phyloP scores from a whole-genome alignment of 64 coral and sea anemone genomes.

The Montipora foliosa region DNA sequence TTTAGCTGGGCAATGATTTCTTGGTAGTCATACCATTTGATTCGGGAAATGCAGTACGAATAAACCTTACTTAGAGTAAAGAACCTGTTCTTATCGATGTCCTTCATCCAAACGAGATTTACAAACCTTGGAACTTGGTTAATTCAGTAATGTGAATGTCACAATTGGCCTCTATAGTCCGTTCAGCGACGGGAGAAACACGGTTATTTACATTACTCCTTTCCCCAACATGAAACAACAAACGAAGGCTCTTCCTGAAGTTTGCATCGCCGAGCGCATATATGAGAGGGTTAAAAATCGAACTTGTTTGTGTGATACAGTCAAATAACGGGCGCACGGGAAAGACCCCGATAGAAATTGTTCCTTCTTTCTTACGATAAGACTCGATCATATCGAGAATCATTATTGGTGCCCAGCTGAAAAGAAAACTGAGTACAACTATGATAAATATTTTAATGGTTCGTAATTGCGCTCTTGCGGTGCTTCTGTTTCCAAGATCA shows the following conservation, averaged over 20 bases:
- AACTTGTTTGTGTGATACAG: slow-evolving; percentile 44
- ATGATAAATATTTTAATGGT: slow-evolving; percentile 3
- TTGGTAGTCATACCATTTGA: no score
- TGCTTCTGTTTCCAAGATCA: background rate
- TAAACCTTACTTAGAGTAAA: background rate
- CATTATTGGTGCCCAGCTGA: slow-evolving; percentile 66
- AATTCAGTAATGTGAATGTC: background rate
- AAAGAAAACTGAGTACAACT: slow-evolving; percentile 29
- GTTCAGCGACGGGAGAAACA: background rate
- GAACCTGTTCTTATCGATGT: background rate
- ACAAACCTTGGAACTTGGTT: background rate
- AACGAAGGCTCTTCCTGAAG: slow-evolving; percentile 18
- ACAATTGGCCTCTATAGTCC: background rate
- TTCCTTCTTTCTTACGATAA: background rate
- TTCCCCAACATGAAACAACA: background rate
- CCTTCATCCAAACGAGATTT: background rate
- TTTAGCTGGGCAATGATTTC: no score
- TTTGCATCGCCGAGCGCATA: slow-evolving; percentile 51
- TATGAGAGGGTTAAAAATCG: slow-evolving; percentile 41
- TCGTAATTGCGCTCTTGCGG: slow-evolving; percentile 12
- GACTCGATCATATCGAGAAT: slow-evolving; percentile 27
- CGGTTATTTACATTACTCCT: background rate
- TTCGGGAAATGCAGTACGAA: no score
- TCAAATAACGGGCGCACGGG: slow-evolving; percentile 13
- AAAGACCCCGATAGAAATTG: background rate